Conservation (phyloP, 2,797 vertebrate genomes). For the Phrynocephalus forsythii region DNA sequence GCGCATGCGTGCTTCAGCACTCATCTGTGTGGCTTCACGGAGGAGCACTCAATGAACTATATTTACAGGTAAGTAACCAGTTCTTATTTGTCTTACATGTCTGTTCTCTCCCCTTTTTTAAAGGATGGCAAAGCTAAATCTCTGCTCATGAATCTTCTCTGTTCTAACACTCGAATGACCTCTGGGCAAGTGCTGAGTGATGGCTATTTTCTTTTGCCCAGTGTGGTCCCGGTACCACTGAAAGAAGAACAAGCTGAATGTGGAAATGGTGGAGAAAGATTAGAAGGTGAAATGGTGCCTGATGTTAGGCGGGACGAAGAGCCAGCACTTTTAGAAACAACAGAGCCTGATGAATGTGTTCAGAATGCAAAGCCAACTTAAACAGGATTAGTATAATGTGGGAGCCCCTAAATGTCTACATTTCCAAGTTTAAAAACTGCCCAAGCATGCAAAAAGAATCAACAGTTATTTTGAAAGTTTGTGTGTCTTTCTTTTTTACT, state of each 20-base stretch:
- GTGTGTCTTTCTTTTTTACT: not conserved
- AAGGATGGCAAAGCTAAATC: constrained; percentile 75
- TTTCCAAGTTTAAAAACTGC: constrained; percentile 36
- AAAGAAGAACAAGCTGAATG: constrained; percentile 37
- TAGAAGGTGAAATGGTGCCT: constrained; percentile 21
- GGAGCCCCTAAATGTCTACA: constrained; percentile 40
- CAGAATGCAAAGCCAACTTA: not conserved
- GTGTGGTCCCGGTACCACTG: constrained; percentile 39
- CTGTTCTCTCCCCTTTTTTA: constrained; percentile 52
- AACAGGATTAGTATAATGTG: constrained; percentile 16
- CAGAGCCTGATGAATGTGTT: constrained; percentile 33
- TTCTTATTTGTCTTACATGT: not conserved
- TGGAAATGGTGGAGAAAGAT: constrained; percentile 51
- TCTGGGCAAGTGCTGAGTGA: constrained; percentile 73
- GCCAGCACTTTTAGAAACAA: constrained; percentile 25
- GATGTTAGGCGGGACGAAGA: constrained; percentile 39
- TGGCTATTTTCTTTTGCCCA: constrained; percentile 68
- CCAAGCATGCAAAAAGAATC: constrained; percentile 36
- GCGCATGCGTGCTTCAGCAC: no score
- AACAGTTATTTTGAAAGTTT: constrained; percentile 6
- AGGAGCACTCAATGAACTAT: no score
- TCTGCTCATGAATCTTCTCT: constrained; percentile 74
- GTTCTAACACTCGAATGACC: constrained; percentile 67
- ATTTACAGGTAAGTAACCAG: no score
- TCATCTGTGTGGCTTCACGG: no score